Evolutionary conservation across 64 coral and sea anemone genomes (phyloP).

Genomic region (Stylophora pistillata): DNA sequence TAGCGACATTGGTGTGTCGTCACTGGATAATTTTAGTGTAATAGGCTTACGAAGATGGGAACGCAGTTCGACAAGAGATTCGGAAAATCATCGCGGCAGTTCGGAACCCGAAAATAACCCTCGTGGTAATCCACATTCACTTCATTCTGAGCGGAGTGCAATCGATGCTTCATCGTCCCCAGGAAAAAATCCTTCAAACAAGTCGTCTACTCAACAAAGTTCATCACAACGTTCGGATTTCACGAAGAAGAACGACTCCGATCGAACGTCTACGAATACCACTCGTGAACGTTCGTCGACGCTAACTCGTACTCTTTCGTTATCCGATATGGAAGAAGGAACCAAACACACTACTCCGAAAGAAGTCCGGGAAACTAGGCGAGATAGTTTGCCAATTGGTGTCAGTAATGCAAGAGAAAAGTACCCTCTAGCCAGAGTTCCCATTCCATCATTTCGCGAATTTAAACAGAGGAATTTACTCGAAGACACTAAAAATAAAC

Average conservation of each 20-base stretch:
- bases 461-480: conserved; percentile 67
- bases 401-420: conserved; percentile 19
- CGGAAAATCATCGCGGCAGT: not conserved
- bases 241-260: not conserved
- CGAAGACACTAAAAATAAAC: conserved; percentile 22
- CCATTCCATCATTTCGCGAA: conserved; percentile 84
- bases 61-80: not conserved
- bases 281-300: not conserved
- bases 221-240: not conserved
- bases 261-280: not conserved
- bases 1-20: not conserved
- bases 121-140: not conserved
- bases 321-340: conserved; percentile 17
- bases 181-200: not conserved
- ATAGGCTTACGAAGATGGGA: not conserved
- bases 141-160: not conserved
- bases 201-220: not conserved
- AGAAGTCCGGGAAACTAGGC: not conserved
- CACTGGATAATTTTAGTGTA: not conserved
- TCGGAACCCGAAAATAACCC: not conserved
- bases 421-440: conserved; percentile 67
- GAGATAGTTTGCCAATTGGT: not conserved
- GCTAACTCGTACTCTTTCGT: conserved; percentile 3
- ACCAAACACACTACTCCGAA: not conserved
- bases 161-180: not conserved